Evolutionary conservation across 2,888 invertebrate species (phyloP).

Genomic region (Aspidapion aeneum): DNA sequence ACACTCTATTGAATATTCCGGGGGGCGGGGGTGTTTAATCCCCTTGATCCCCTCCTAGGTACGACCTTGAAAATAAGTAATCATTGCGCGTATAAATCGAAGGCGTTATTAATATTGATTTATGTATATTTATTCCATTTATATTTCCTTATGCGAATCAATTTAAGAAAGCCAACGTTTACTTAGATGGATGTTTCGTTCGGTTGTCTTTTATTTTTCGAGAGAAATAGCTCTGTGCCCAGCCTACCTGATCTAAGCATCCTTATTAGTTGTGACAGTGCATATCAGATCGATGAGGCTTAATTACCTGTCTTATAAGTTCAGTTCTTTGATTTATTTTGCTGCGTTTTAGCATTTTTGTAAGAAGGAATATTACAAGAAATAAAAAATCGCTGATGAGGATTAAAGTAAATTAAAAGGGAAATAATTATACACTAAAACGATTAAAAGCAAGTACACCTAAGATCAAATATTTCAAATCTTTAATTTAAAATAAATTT

Average conservation of each 20-base stretch:
- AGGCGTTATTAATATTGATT: background rate
- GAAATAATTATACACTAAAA: too few relatives aligned
- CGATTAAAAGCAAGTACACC: too few relatives aligned
- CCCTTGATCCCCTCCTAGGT: too few relatives aligned
- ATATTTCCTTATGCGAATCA: background rate
- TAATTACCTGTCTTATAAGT: background rate
- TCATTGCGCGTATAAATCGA: too few relatives aligned
- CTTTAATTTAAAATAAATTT: too few relatives aligned
- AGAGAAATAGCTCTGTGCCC: background rate
- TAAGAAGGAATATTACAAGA: too few relatives aligned
- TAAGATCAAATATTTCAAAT: too few relatives aligned
- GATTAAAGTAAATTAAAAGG: too few relatives aligned
- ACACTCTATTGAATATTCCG: too few relatives aligned
- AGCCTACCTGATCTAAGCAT: background rate
- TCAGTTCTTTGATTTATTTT: background rate
- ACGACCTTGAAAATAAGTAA: too few relatives aligned
- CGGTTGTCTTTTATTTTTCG: background rate
- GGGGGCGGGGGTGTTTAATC: too few relatives aligned
- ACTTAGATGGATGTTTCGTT: background rate
- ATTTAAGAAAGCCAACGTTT: background rate
- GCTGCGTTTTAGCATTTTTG: background rate
- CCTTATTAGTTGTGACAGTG: background rate
- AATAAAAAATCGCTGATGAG: too few relatives aligned
- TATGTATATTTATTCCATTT: background rate
- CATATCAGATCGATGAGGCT: background rate